These are phyloP conservation scores for Drosophila lowei DNA, from an alignment of 1,140 invertebrate species.

Conservation along the genomic window DNA sequence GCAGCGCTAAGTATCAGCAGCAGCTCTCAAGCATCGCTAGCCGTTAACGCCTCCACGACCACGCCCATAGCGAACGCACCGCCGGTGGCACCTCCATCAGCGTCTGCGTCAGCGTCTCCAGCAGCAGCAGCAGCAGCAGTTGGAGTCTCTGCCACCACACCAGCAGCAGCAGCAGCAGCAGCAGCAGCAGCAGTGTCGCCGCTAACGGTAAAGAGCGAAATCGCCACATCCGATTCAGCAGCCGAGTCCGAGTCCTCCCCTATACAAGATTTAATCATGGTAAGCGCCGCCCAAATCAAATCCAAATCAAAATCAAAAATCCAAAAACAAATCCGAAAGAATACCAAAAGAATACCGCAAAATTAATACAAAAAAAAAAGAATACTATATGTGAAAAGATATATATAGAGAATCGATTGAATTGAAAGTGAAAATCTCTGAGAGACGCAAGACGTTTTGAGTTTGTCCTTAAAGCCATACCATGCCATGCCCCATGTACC, in stretches of 20 bases:
- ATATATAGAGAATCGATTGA: constrained; percentile 7
- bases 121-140: constrained; percentile 7
- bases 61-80: constrained; percentile 25
- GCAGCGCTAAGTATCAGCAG: constrained; percentile 81
- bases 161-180: constrained; percentile 35
- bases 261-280: constrained; percentile 80
- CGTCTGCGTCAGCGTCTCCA: constrained; percentile 15
- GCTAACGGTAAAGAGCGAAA: constrained; percentile 72
- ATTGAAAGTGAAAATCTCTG: constrained; percentile 13
- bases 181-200: constrained; percentile 43
- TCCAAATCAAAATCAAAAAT: constrained; percentile 34
- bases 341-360: constrained; percentile 19
- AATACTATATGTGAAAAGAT: background rate
- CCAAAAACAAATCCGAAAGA: constrained; percentile 48
- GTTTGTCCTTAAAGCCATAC: too few species aligned
- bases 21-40: constrained; percentile 78
- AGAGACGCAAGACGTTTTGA: too few species aligned
- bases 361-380: constrained; percentile 25
- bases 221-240: constrained; percentile 71
- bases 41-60: constrained; percentile 38
- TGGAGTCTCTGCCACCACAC: constrained; percentile 17
- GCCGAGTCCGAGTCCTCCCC: constrained; percentile 71
- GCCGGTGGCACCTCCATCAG: constrained; percentile 31
- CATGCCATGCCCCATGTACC: constrained; percentile 15
- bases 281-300: constrained; percentile 67